Base-by-base conservation (phyloP, 35 echinoderm and acorn worm genomes). In the Holothuria glaberrima region DNA sequence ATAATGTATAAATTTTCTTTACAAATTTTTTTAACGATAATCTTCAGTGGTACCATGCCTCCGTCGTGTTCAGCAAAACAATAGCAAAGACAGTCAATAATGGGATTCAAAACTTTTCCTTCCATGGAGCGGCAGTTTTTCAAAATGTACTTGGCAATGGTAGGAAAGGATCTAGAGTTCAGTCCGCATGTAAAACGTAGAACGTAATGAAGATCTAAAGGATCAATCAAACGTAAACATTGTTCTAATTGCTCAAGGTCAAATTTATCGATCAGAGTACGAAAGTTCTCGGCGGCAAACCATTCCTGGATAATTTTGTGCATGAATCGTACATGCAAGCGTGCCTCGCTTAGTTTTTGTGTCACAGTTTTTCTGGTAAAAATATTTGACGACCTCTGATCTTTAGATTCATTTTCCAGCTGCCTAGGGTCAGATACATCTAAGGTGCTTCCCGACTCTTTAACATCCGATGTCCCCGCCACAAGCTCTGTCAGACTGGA, bases 251-350 rank as follows among this genome's bases (percentile, higher is more conserved):
- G 45, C 45, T 75, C 10, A 14, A 5, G 26, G 6, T 75, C 31
- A 12, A 16, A 41, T 41, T 75, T 2, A 6, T 7, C 71, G 4
- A 7, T 41, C 30, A 75, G 71, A 41, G 19, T 1, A 41, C 32
- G 5, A 14, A 44, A 75, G 38, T 41, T n/a, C 26, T 29, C 29
- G 21, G 71, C 38, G 34, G 71, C 71, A 44, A 41, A 75, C 71
- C 71, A 75, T 30, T 75, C 71, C 45, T 75, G 71, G 71, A 75
- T 75, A 9, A 75, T 21, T 30, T 75, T 44, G 38, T 75, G 10
- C n/a, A 75, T 13, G 35, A 75, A 75, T 44, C n/a, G 34, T 9
- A 75, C 35, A 3, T 75, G 71, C 33, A 75, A 41, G 13, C 10
- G 44, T 46, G 44, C 10, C 10, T 46, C 44, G 10, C 44, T 46